These are phyloP conservation scores for Phocides pigmalion DNA, from an alignment of 1,140 invertebrate genomes.

Conservation along the genomic window DNA sequence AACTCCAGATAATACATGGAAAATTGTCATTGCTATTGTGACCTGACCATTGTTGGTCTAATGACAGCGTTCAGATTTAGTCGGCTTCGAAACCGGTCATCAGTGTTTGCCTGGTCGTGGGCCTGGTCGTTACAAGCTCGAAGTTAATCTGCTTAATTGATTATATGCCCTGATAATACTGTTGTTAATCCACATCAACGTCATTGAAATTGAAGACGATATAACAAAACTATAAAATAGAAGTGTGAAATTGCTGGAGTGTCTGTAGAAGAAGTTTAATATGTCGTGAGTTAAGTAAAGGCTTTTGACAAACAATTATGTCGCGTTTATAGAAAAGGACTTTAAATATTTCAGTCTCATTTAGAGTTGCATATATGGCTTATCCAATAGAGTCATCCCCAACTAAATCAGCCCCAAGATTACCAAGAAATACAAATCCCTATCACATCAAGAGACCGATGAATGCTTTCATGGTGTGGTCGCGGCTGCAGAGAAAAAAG, in stretches of 20 bases:
- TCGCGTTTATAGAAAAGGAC: too few species aligned
- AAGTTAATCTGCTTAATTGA: constrained; percentile 22
- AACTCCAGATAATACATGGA: constrained; percentile 79
- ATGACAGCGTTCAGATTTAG: constrained; percentile 76
- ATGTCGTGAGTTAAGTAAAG: neutral
- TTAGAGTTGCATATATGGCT: constrained; percentile 49
- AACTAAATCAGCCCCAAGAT: constrained; percentile 50
- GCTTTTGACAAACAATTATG: too few species aligned
- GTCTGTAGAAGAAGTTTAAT: neutral
- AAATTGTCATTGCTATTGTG: constrained; percentile 81
- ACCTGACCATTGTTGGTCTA: constrained; percentile 72
- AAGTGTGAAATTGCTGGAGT: neutral
- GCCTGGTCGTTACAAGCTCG: constrained; percentile 42
- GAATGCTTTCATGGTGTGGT: constrained; percentile 91
- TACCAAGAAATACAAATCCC: constrained; percentile 66
- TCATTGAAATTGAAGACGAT: neutral
- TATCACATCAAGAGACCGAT: constrained; percentile 87
- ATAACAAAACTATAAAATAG: neutral
- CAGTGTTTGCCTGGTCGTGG: constrained; percentile 61
- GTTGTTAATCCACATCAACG: neutral
- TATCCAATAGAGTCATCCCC: constrained; percentile 55
- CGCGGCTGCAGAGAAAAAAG: constrained; percentile 87
- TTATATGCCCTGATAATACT: neutral
- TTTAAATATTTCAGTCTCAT: neutral
- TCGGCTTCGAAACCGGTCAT: constrained; percentile 65